Base-by-base conservation (phyloP, 2,888 invertebrate species). In the Camptogramma bilineatum region DNA sequence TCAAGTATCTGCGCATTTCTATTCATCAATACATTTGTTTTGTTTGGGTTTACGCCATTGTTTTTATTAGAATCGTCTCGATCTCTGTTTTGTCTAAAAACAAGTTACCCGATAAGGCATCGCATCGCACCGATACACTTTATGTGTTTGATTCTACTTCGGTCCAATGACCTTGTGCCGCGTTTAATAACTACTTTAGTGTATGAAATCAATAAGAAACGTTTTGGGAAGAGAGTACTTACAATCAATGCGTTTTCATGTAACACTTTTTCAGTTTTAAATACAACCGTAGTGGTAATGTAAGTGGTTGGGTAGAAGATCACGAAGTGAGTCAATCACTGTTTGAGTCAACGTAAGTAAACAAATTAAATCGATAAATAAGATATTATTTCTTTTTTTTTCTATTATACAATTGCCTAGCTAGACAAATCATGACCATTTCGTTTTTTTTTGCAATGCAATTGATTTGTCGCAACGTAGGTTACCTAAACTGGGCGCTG, bases 31-130 rank as follows among this genome's bases (percentile, higher is more conserved):
- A 44, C 16, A 17, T 44, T 17, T 5, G 17, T 16, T 5, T 17
- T 8, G 7, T 17, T 44, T 17, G 39, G 50, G 46, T 34, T 47
- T 48, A 16, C 17, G 9, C 4, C 0, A 24, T 21, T 53, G 13
- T 18, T 18, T 19, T 48, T 56, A 34, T 56, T 56, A 39, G 21
- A 48, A n/a, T 39, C 21, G 21, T 48, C 42, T 31, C 55, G 31
- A 34, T 34, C 31, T 34, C 31, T 52, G 18, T 47, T 34, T 24
- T 18, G 47, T 73, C 73, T 77, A 78, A 78, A 75, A 72, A 73
- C 77, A 80, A 82, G 80, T 78, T 83, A 74, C 86, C 82, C 66
- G 68, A 76, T 85, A 80, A 67, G 83, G 85, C 65, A 71, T 70
- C 79, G 76, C 71, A 73, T 73, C 64, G 59, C n/a, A 39, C 9